A percentile compares a stretch with the other conserved stretches of the same genome.
Conservation (phyloP, 1,140 invertebrate genomes). For the Lamellibrachia luymesi region DNA sequence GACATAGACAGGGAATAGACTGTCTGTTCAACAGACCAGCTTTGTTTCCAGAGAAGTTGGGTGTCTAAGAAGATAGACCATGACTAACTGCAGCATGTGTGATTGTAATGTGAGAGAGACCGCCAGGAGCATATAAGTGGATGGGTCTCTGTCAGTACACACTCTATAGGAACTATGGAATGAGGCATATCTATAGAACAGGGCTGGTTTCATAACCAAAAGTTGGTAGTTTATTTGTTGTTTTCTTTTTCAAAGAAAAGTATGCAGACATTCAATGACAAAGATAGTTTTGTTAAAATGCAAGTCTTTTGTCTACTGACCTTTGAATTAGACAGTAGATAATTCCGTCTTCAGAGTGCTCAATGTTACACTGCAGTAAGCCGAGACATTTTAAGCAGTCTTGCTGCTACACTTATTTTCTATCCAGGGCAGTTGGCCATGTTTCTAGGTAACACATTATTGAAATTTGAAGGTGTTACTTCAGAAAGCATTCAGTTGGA, state of each 20-base stretch:
- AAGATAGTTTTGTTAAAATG: no score
- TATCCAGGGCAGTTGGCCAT: no score
- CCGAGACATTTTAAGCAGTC: no score
- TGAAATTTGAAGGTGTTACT: no score
- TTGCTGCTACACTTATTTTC: no score
- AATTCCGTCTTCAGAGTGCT: no score
- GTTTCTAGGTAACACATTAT: no score
- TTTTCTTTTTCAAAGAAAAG: not conserved
- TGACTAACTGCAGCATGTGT: not conserved
- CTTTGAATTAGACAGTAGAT: no score
- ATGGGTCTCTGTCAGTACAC: not conserved
- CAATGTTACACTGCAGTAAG: no score
- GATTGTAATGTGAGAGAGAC: not conserved
- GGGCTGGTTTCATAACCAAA: not conserved
- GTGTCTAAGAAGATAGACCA: not conserved
- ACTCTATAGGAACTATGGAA: not conserved
- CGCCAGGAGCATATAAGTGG: not conserved
- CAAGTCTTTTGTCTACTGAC: no score
- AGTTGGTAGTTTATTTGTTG: not conserved
- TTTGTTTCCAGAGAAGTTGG: not conserved
- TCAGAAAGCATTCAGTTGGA: no score
- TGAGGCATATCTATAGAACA: not conserved
- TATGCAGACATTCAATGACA: not conserved
- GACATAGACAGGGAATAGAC: not conserved
- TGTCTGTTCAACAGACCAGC: not conserved